These are phyloP conservation scores for Nomada ruficornis DNA, from an alignment of 2,888 invertebrate species.

Conservation along the genomic window DNA sequence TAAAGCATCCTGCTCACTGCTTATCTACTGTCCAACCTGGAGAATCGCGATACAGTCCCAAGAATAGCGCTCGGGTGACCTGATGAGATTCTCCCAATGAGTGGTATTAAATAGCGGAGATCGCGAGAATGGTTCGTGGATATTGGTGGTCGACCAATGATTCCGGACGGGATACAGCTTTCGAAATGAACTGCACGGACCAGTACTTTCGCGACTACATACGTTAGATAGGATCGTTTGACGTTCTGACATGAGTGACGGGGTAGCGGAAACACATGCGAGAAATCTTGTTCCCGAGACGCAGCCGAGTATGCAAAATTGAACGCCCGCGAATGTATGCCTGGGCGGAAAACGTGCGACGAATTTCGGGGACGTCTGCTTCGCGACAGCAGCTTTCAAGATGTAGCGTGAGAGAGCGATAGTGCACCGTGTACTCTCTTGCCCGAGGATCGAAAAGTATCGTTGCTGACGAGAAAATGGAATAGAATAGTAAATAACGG, in stretches of 20 bases:
- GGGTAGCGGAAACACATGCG: not conserved
- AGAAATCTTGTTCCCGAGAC: constrained; percentile 23
- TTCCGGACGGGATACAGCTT: constrained; percentile 5
- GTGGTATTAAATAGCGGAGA: not conserved
- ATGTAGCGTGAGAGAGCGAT: constrained; percentile 32
- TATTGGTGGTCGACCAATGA: constrained; percentile 15
- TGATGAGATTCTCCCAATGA: constrained; percentile 12
- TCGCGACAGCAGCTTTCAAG: constrained; percentile 35
- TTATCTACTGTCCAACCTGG: constrained; percentile 72
- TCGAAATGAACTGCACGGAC: constrained; percentile 13
- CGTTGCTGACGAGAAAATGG: not conserved
- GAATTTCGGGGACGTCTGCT: constrained; percentile 49
- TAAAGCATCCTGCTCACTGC: constrained; percentile 69
- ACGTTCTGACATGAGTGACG: constrained; percentile 51
- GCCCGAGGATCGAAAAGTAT: constrained; percentile 35
- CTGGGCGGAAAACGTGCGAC: constrained; percentile 48
- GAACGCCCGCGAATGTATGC: constrained; percentile 67
- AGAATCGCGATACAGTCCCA: constrained; percentile 32
- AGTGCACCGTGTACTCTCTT: not conserved
- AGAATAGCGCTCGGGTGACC: constrained; percentile 7
- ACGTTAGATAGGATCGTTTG: constrained; percentile 47
- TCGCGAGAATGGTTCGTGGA: not conserved
- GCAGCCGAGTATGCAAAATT: constrained; percentile 68
- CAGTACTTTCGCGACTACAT: constrained; percentile 65
- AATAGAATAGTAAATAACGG: not conserved